Percentiles rank a stretch among this genome's conserved stretches.
These are phyloP conservation scores for Parazoanthus swiftii DNA, from an alignment of 92 coral and sea anemone genomes.

Conservation along the genomic window DNA sequence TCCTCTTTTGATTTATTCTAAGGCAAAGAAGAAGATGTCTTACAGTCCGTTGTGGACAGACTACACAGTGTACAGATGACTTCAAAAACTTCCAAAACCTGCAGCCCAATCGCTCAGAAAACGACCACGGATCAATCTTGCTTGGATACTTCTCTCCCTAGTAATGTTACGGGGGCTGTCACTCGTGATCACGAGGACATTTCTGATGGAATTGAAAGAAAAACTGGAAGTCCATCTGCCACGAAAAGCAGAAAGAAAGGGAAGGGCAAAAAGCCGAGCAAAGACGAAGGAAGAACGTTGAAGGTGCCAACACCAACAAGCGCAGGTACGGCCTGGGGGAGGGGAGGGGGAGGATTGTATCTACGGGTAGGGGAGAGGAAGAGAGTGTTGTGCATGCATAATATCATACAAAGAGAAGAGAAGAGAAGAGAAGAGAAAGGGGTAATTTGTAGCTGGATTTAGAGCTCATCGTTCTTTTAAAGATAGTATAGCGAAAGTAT, in stretches of 20 bases:
- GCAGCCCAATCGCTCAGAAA: conserved; percentile 10
- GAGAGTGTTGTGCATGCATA: background rate
- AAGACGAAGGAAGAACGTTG: conserved; percentile 1
- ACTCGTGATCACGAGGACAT: background rate
- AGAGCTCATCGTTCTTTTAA: background rate
- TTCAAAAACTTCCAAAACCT: background rate
- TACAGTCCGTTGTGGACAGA: conserved; percentile 25
- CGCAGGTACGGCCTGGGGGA: conserved; percentile 8
- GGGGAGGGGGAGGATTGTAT: background rate
- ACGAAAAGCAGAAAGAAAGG: conserved; percentile 26
- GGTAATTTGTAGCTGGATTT: background rate
- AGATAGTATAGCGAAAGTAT: too few species aligned
- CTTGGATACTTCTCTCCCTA: background rate
- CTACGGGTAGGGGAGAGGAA: background rate
- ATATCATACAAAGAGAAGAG: background rate
- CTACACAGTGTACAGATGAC: conserved; percentile 21
- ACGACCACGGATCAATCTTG: background rate
- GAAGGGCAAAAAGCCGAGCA: conserved; percentile 9
- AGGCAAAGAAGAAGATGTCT: conserved; percentile 33
- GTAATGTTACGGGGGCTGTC: background rate
- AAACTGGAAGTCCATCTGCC: conserved; percentile 13
- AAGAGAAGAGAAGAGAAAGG: background rate
- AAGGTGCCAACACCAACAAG: conserved; percentile 20
- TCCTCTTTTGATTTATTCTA: background rate
- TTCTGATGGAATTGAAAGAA: conserved; percentile 1